These are phyloP conservation scores for Odontomyia ornata DNA, from an alignment of 2,888 invertebrate species.

Conservation along the genomic window DNA sequence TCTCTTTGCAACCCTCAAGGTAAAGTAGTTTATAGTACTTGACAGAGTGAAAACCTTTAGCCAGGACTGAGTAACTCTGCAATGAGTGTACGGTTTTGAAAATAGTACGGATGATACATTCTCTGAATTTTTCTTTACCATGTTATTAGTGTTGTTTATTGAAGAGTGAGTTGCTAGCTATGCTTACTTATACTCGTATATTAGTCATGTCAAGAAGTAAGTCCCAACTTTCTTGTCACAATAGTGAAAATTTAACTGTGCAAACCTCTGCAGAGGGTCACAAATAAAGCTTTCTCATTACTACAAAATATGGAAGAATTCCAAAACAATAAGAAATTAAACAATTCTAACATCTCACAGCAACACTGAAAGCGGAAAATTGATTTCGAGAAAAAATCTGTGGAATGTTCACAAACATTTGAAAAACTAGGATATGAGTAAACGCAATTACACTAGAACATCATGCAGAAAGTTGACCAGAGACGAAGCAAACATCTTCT, in stretches of 20 bases:
- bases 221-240: no score
- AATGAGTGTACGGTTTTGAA: not conserved
- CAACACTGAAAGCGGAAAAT: not conserved
- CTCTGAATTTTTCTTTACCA: not conserved
- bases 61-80: not conserved
- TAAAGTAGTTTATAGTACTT: constrained; percentile 20
- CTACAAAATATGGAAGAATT: no score
- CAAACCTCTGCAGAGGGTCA: no score
- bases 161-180: no score
- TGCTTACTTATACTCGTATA: no score
- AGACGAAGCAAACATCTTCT: not conserved
- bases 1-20: not conserved
- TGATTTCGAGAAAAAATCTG: not conserved
- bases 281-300: no score
- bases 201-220: no score
- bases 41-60: constrained; percentile 20
- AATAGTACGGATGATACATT: not conserved
- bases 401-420: not conserved
- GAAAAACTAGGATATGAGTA: not conserved
- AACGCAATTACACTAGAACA: not conserved
- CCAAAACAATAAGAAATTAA: no score
- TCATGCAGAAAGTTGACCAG: constrained; percentile 1
- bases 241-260: no score
- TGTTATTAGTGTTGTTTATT: no score
- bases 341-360: no score